A percentile compares a stretch with the other conserved stretches of the same genome.
phyloP scores from a whole-genome alignment of 1,140 invertebrate genomes.

The Zaprionus lachaisei region DNA sequence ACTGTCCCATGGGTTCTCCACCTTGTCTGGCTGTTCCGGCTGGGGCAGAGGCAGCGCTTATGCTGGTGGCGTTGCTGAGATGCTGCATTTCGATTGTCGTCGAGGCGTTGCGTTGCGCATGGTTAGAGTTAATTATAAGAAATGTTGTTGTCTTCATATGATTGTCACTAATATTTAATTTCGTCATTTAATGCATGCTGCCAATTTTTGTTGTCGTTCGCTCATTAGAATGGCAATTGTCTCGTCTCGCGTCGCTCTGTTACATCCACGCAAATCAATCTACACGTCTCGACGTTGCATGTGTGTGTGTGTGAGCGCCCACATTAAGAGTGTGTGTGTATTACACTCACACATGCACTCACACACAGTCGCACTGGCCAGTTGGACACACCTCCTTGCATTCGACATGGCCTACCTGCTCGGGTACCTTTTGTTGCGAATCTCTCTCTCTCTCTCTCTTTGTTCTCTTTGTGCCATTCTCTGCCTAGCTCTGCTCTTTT shows the following conservation, averaged over 20 bases:
- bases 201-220: conserved; percentile 77
- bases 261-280: conserved; percentile 16
- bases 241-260: conserved; percentile 26
- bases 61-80: conserved; percentile 33
- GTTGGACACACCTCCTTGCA: conserved; percentile 77
- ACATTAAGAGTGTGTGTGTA: conserved; percentile 28
- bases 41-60: conserved; percentile 2
- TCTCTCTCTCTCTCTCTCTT: conserved; percentile 33
- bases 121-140: conserved; percentile 83
- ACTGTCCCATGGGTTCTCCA: conserved; percentile 22
- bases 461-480: conserved; percentile 33
- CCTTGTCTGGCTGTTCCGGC: conserved; percentile 22
- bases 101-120: conserved; percentile 77
- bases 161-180: conserved; percentile 78
- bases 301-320: background rate
- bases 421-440: conserved; percentile 75
- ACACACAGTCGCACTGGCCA: conserved; percentile 9
- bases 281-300: conserved; percentile 3
- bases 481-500: conserved; percentile 21
- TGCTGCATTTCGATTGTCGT: conserved; percentile 67
- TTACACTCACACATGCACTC: conserved; percentile 16
- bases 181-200: conserved; percentile 73
- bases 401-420: conserved; percentile 66
- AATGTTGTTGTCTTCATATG: conserved; percentile 75
- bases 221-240: conserved; percentile 65